Evolutionary conservation across 2,797 vertebrate species (phyloP), one percentile per base, ranked within the genome.

Genomic region (Allobates femoralis): DNA sequence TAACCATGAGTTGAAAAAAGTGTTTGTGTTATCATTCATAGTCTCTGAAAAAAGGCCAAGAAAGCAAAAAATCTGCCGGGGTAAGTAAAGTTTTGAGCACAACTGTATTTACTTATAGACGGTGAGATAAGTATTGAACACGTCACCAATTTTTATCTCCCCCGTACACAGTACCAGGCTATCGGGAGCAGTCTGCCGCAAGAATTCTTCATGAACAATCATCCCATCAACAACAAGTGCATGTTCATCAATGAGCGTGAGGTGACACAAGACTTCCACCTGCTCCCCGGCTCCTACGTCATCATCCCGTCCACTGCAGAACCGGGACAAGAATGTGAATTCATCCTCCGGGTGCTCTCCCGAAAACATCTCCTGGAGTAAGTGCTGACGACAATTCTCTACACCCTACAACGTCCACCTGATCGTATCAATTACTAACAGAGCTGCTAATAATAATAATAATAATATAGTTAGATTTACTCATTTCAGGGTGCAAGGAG

Each of bases 321-420:
- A 76, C 86, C 91, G 28, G 85, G 85, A 28, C 89, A 91, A 15
- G 91, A 92, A 32, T 91, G 89, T 0, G 92, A 94, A 80, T 94
- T 94, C 23, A 62, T 95, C 83, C 84, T 94, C 30, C 55, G 91
- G 1, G 90, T 93, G 79, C 93, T 94, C 87, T 95, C 92, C 78
- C 91, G 92, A 86, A 93, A 91, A 37, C 91, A 93, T 0, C 0
- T 87, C 19, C 91, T 94, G 83, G 10, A 86, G 93, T 94, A 90
- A 93, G 93, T 28, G 53, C 16, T 34, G 1, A 14, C 50, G 21
- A 18, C 5, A 75, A 8, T 46, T 46, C 37, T 21, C 58, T 62
- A 46, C 4, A 46, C 11, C 46, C 4, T 46, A 46, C 11, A 46
- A 5, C 46, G 11, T 46, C 46, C 26, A 14, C 15, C 30, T 28